Percentiles rank a stretch among this genome's conserved stretches.
phyloP scores from a whole-genome alignment of 37 sponge, comb jelly and placozoan genomes.

The Axinella damicornis region DNA sequence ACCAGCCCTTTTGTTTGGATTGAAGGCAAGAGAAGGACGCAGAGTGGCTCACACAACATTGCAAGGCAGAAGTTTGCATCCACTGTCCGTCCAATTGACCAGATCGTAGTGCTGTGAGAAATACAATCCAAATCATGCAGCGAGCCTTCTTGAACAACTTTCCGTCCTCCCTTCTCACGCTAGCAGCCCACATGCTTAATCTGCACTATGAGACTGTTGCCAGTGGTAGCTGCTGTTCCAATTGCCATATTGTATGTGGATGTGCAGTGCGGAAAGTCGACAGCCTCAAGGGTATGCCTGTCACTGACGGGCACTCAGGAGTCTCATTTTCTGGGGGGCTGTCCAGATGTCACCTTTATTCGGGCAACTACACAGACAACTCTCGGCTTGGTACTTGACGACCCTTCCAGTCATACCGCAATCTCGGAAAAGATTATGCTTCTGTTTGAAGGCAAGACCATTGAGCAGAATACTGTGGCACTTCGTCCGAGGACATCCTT shows the following conservation, averaged over 20 bases:
- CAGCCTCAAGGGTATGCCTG: background rate
- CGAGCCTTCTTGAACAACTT: background rate
- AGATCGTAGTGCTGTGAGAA: background rate
- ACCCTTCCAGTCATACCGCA: background rate
- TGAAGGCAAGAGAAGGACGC: background rate
- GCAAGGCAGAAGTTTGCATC: background rate
- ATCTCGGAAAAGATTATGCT: background rate
- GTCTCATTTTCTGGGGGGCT: background rate
- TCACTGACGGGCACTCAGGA: background rate
- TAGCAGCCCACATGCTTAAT: background rate
- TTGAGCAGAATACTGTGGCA: background rate
- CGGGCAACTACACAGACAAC: slow-evolving; percentile 1
- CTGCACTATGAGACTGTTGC: slow-evolving; percentile 4
- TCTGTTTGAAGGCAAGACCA: background rate
- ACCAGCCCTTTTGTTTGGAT: too few species aligned
- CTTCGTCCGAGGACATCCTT: background rate
- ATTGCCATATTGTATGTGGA: background rate
- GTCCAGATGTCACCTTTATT: background rate
- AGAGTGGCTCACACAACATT: background rate
- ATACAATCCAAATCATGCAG: background rate
- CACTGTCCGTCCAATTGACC: background rate
- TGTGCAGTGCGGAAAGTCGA: background rate
- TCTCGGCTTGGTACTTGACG: background rate
- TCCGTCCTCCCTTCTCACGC: background rate
- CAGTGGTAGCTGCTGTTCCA: background rate